A percentile compares a stretch with the other conserved stretches of the same genome.
Conservation (phyloP, 2,113 vertebrate species). For the Anarrhichthys ocellatus region DNA sequence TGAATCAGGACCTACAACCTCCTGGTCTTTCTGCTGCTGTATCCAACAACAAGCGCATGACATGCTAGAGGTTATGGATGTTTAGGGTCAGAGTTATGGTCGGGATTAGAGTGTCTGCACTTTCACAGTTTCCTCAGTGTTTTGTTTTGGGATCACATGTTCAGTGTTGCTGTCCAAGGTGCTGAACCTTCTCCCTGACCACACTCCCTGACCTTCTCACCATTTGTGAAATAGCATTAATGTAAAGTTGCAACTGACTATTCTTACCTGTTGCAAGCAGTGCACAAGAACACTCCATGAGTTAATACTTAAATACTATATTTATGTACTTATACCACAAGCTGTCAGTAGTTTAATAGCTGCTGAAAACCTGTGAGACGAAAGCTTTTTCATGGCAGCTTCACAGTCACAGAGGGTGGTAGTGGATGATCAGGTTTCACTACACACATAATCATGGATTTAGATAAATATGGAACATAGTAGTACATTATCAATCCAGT, state of each 20-base stretch:
- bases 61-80: not conserved
- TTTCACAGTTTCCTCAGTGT: not conserved
- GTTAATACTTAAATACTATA: not conserved
- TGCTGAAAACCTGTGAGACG: not conserved
- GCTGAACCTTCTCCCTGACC: not conserved
- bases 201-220: not conserved
- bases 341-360: not conserved
- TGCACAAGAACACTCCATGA: not conserved
- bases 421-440: not conserved
- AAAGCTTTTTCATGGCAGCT: not conserved
- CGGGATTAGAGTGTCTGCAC: not conserved
- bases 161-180: not conserved
- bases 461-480: no score
- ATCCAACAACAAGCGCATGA: not conserved
- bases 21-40: not conserved
- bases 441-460: not conserved
- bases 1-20: not conserved
- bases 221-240: not conserved
- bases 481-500: not conserved
- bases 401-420: not conserved
- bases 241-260: not conserved
- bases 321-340: not conserved
- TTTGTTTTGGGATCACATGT: not conserved
- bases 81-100: not conserved
- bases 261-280: not conserved